Evolutionary conservation across 2,888 invertebrate species (phyloP).

Genomic region (Ryuthela nishihirai): DNA sequence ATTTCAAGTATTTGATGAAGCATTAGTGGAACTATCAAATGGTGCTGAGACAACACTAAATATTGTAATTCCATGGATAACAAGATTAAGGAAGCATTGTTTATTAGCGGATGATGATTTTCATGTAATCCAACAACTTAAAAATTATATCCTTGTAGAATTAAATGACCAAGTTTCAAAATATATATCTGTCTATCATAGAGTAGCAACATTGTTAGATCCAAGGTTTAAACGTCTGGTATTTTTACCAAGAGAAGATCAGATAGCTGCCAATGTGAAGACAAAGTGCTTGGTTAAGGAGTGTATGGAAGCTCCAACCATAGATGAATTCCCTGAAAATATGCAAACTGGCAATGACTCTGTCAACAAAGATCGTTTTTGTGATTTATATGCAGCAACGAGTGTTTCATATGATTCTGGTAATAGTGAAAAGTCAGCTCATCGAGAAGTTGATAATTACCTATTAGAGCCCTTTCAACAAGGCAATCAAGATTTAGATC

Average conservation of each 20-base stretch:
- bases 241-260: conserved; percentile 7
- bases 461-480: conserved; percentile 8
- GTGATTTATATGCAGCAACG: too few relatives aligned
- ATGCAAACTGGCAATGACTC: not conserved
- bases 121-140: conserved; percentile 18
- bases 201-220: conserved; percentile 24
- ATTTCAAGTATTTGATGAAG: conserved; percentile 27
- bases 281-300: conserved; percentile 26
- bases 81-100: conserved; percentile 19
- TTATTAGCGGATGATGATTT: not conserved
- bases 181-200: conserved; percentile 9
- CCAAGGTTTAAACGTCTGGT: conserved; percentile 19
- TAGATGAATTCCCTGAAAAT: conserved; percentile 8
- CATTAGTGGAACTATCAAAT: conserved; percentile 18
- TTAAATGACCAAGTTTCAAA: conserved; percentile 10
- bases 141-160: conserved; percentile 8
- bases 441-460: conserved; percentile 21
- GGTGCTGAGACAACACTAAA: conserved; percentile 18
- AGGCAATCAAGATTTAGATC: not conserved
- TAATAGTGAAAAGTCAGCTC: conserved; percentile 24
- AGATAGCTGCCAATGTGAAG: conserved; percentile 7
- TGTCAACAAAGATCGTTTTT: too few relatives aligned
- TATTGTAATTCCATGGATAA: conserved; percentile 26
- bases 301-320: conserved; percentile 24
- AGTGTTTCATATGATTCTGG: not conserved